Base-by-base conservation (phyloP, 2,797 vertebrate species). In the Trachops cirrhosus region DNA sequence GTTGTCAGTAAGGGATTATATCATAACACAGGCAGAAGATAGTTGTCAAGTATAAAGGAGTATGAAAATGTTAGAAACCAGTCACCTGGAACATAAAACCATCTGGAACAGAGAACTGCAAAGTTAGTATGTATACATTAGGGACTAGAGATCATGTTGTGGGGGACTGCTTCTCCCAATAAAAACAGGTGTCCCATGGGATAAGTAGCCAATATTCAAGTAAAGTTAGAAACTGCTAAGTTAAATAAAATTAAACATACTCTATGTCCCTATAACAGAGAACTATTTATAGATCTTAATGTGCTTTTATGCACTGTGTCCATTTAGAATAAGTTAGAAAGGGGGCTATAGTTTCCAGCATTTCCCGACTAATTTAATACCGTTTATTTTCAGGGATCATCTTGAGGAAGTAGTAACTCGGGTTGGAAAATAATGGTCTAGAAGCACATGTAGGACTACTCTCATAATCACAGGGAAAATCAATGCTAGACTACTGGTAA, bases 171-270 rank as follows among this genome's bases (percentile, higher is more conserved):
- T 95, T 5, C 2, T 91, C 39, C 22, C 44, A 50, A 71, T 50
- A 93, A 59, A 83, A 67, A n/a, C 9, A 77, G 19, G 50, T 18
- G 82, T 9, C 4, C n/a, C 39, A 82, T 22, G 39, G 19, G 73
- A 57, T 89, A 73, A 89, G 52, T 39, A 46, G n/a, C 22, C 11
- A 12, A 71, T 11, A 39, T 64, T 86, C 44, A 77, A 71, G 29
- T 41, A 86, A 67, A 89, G 86, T 82, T 77, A 92, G 74, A 26
- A 94, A 96, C 4, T 78, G n/a, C 48, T 86, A n/a, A 80, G 46
- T 83, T 82, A 64, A 94, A 80, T 22, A 87, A 90, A 78, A 78
- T 88, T 73, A 84, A 80, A 82, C 14, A 78, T 57, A 78, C 71
- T 84, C 29, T 82, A 82, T 32, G n/a, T 54, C 48, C 32, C 57